Conservation (phyloP, 2,888 invertebrate genomes). For the Ypsolopha sequella region DNA sequence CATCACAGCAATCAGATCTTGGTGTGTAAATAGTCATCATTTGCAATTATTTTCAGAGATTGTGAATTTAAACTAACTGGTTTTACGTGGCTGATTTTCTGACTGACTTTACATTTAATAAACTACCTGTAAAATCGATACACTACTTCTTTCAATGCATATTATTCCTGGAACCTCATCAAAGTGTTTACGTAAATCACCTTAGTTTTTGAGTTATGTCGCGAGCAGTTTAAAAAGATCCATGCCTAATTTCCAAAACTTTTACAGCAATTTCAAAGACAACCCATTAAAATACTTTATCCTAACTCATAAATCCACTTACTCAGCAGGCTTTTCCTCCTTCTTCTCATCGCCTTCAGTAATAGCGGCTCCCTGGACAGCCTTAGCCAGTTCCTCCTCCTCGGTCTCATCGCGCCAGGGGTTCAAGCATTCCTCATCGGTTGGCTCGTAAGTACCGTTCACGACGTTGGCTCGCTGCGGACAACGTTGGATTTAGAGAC, state of each 20-base stretch:
- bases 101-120: too few species aligned
- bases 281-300: too few species aligned
- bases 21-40: slow-evolving; percentile 55
- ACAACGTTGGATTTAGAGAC: not conserved
- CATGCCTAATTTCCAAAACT: not conserved
- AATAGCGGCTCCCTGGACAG: slow-evolving; percentile 74
- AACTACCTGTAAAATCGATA: too few species aligned
- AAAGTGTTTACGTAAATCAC: too few species aligned
- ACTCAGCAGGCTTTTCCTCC: slow-evolving; percentile 23
- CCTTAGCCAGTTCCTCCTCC: slow-evolving; percentile 75
- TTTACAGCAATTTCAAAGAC: not conserved
- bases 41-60: slow-evolving; percentile 4
- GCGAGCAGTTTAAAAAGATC: not conserved
- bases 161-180: too few species aligned
- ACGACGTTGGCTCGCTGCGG: slow-evolving; percentile 70
- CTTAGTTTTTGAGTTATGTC: not conserved
- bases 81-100: too few species aligned
- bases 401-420: slow-evolving; percentile 86
- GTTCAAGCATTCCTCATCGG: slow-evolving; percentile 89
- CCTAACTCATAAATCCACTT: slow-evolving; percentile 1
- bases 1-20: slow-evolving; percentile 29
- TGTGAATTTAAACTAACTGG: too few species aligned
- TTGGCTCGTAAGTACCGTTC: slow-evolving; percentile 87
- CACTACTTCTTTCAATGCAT: too few species aligned
- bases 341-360: slow-evolving; percentile 44